Conservation (phyloP, 1,140 invertebrate genomes). For the Chymomyza costata region DNA sequence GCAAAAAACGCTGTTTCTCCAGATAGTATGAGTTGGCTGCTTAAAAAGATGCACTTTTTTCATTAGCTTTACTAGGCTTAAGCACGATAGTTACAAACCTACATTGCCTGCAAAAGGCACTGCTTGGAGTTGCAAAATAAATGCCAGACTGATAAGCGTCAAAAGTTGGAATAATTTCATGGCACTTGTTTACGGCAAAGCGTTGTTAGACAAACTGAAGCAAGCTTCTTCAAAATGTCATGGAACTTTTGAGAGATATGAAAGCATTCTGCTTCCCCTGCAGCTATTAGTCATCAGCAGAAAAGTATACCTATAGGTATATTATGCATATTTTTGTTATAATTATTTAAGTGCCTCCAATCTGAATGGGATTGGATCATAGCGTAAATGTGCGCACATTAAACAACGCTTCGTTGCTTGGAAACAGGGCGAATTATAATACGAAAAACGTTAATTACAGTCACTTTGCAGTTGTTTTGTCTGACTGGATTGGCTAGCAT, state of each 20-base stretch:
- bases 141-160: conserved; percentile 2
- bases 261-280: too few species aligned
- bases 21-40: conserved; percentile 40
- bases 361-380: conserved; percentile 6
- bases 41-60: too few species aligned
- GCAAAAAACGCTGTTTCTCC: conserved; percentile 38
- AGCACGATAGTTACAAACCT: conserved; percentile 9
- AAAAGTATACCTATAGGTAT: too few species aligned
- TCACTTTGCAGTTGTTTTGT: conserved; percentile 31
- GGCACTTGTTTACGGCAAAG: conserved; percentile 30
- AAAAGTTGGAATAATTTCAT: conserved; percentile 25
- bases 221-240: too few species aligned
- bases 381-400: conserved; percentile 58
- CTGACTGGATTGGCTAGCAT: conserved; percentile 9
- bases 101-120: conserved; percentile 18
- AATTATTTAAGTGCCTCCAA: conserved; percentile 20
- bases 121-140: background rate
- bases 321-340: conserved; percentile 37
- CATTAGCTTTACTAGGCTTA: too few species aligned
- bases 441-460: conserved; percentile 67
- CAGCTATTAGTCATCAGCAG: too few species aligned
- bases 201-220: conserved; percentile 27
- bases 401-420: conserved; percentile 31
- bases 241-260: too few species aligned
- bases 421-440: conserved; percentile 64